Base-by-base conservation (phyloP, 1,140 invertebrate species). In the Drosophila serrata region DNA sequence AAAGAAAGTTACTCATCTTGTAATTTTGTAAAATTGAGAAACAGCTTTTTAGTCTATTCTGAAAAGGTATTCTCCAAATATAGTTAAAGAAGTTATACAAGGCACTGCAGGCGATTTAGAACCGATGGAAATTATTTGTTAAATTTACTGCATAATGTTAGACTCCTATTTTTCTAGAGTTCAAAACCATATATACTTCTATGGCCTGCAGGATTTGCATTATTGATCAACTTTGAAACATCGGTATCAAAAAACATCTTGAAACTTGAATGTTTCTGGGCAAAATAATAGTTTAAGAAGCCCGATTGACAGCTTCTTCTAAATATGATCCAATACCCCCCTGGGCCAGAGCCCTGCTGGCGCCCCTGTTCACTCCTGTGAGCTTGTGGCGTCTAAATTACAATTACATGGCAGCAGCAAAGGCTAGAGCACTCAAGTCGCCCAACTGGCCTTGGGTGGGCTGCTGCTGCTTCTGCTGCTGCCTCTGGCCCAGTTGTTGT, bases 371-470 rank as follows among this genome's bases (percentile, higher is more conserved):
- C 15, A 45, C 24, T 45, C 13, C 33, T 48, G 53, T 59, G 57
- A 37, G 65, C 33, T 48, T 60, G 62, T 39, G 77, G 79, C 74
- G 76, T 82, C 80, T 87, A 80, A 87, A 87, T 84, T 80, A 84
- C 84, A 88, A 80, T 84, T 84, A 88, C 67, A 90, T 78, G 60
- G 80, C 58, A 56, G 80, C 58, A 56, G 72, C 19, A 37, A 29
- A 45, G 39, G 39, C 33, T 51, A 45, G 29, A 72, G 58, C 77
- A 80, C 77, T 80, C 70, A 68, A 80, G 77, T 55, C 60, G 68
- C 48, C 49, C 69, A 72, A 72, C 72, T 80, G 81, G 58, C 81
- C 73, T 76, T 61, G 65, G 53, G 40, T 46, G 64, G 61, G 53
- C 53, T 22, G 33, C 33, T 27, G 69, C 15, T 37, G 53, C 35